phyloP scores from a whole-genome alignment of 2,113 vertebrate genomes.

The Festucalex cinctus region DNA sequence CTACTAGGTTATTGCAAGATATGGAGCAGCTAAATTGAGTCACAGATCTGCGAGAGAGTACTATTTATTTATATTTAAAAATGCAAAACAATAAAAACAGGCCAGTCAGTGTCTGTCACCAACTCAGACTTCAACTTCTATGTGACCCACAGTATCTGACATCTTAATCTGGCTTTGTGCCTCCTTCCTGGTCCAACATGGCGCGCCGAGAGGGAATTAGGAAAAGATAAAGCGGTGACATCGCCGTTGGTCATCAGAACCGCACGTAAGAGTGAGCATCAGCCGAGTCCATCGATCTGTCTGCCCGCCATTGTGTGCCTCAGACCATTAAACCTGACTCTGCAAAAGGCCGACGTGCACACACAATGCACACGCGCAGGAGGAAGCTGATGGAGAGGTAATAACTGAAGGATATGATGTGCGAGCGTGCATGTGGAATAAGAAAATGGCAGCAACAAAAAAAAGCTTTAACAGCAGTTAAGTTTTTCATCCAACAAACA shows the following conservation, averaged over 20 bases:
- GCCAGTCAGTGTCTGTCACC: conserved; percentile 7
- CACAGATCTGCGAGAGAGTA: too few relatives aligned
- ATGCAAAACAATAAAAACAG: too few relatives aligned
- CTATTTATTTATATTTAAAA: too few relatives aligned
- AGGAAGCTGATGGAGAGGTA: conserved; percentile 17
- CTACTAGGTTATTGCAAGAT: too few relatives aligned
- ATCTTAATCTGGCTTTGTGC: conserved; percentile 12
- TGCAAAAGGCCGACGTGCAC: conserved; percentile 2
- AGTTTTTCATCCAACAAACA: not conserved
- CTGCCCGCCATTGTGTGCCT: conserved; percentile 18
- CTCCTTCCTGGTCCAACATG: not conserved
- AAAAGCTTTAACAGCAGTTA: not conserved
- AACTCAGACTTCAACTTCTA: conserved; percentile 17
- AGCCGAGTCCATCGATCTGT: conserved; percentile 24
- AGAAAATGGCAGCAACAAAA: not conserved
- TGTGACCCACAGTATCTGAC: conserved; percentile 12
- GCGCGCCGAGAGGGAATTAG: not conserved
- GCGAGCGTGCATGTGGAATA: conserved; percentile 2
- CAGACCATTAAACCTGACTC: conserved; percentile 36
- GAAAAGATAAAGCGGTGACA: not conserved
- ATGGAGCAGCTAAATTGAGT: too few relatives aligned
- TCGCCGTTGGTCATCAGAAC: conserved; percentile 3
- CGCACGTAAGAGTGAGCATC: conserved; percentile 20
- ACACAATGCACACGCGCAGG: not conserved
- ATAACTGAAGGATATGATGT: conserved; percentile 35